phyloP scores from a whole-genome alignment of 2,113 vertebrate genomes.

The Varanus komodoensis region DNA sequence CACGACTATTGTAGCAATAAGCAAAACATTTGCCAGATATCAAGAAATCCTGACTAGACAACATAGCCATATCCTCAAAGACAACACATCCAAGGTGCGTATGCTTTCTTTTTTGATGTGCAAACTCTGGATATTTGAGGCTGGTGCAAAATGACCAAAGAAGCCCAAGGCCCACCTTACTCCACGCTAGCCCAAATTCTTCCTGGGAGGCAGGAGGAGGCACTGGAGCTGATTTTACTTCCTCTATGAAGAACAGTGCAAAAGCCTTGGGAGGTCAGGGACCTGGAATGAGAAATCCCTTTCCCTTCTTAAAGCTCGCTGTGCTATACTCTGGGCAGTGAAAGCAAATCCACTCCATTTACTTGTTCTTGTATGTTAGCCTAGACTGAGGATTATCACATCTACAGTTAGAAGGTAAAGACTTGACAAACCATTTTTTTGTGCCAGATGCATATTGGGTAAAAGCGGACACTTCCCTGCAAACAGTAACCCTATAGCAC shows the following conservation, averaged over 20 bases:
- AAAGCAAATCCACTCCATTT: not conserved
- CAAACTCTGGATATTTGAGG: not conserved
- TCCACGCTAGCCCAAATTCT: not conserved
- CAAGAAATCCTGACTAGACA: not conserved
- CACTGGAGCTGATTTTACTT: not conserved
- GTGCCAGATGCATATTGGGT: not conserved
- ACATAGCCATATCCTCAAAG: not conserved
- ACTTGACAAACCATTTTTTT: not conserved
- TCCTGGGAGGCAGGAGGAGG: not conserved
- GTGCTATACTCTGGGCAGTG: not conserved
- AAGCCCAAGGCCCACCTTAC: not conserved
- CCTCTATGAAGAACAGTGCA: not conserved
- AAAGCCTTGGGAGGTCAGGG: not conserved
- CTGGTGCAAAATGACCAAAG: not conserved
- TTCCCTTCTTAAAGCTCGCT: not conserved
- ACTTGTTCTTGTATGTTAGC: not conserved
- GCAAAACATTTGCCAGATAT: conserved; percentile 15
- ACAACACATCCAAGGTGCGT: not conserved
- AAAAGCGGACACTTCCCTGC: not conserved
- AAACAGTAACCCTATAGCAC: not conserved
- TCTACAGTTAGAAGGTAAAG: not conserved
- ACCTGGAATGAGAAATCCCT: not conserved
- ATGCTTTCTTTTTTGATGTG: not conserved
- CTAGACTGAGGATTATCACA: not conserved
- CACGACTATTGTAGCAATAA: conserved; percentile 11